phyloP scores from a whole-genome alignment of 2,113 vertebrate species.

The Petrocephalus microphthalmus region DNA sequence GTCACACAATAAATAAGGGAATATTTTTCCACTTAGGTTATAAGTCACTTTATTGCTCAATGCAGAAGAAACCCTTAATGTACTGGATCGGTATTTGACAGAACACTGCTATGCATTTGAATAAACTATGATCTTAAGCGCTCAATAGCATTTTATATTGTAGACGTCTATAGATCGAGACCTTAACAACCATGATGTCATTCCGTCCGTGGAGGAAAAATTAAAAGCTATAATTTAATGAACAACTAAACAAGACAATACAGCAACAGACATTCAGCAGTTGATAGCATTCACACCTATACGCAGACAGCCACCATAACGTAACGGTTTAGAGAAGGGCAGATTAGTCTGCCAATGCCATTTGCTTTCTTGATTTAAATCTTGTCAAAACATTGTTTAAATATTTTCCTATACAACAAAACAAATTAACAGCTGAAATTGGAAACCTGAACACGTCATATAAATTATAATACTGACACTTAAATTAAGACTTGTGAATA shows the following conservation, averaged over 20 bases:
- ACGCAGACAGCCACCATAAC: too few relatives aligned
- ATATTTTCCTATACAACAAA: background rate
- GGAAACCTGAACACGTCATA: background rate
- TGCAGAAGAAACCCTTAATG: background rate
- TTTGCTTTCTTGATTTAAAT: background rate
- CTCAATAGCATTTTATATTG: too few relatives aligned
- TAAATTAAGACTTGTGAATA: too few relatives aligned
- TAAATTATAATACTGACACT: background rate
- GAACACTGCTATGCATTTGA: background rate
- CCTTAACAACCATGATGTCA: too few relatives aligned
- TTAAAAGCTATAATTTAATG: too few relatives aligned
- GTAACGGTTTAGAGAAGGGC: background rate
- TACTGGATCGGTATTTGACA: background rate
- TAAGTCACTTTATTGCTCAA: background rate
- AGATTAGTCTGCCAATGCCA: too few relatives aligned
- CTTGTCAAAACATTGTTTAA: background rate
- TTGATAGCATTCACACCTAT: too few relatives aligned
- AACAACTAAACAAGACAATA: too few relatives aligned
- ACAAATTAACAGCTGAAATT: background rate
- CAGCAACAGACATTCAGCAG: too few relatives aligned
- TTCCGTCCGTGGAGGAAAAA: too few relatives aligned
- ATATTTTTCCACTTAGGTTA: background rate
- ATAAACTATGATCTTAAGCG: background rate
- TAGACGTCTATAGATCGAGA: too few relatives aligned
- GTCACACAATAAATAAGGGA: background rate